Conservation (phyloP, 2,888 invertebrate genomes). For the Parascotia fuliginaria region DNA sequence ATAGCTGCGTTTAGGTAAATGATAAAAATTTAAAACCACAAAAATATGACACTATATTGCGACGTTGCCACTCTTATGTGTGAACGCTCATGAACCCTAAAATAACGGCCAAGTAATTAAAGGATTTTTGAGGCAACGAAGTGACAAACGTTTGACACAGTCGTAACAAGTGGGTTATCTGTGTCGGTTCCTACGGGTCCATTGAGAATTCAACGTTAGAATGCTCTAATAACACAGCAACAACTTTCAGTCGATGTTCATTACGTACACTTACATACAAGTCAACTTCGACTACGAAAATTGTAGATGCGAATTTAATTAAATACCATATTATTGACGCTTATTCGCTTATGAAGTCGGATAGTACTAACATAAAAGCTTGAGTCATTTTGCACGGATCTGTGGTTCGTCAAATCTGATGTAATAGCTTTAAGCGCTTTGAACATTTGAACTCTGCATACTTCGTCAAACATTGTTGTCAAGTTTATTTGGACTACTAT, state of each 20-base stretch:
- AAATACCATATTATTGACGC: constrained; percentile 21
- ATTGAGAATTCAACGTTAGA: not conserved
- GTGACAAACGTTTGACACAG: too few relatives aligned
- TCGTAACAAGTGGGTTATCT: not conserved
- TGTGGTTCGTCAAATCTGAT: not conserved
- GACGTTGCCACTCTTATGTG: too few relatives aligned
- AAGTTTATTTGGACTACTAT: not conserved
- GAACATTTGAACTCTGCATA: not conserved
- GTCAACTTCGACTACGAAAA: constrained; percentile 5
- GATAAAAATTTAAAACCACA: too few relatives aligned
- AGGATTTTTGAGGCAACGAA: too few relatives aligned
- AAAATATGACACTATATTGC: too few relatives aligned
- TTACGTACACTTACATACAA: not conserved
- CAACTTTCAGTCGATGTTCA: not conserved
- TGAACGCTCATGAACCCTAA: too few relatives aligned
- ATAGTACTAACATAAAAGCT: not conserved
- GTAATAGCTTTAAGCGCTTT: not conserved
- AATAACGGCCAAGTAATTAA: too few relatives aligned
- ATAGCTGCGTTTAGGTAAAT: too few relatives aligned
- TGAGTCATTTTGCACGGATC: not conserved
- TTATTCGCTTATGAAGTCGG: constrained; percentile 7
- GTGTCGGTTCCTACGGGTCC: too few relatives aligned
- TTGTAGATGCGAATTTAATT: constrained; percentile 15
- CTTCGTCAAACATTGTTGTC: not conserved
- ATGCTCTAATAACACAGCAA: not conserved